Percentiles rank a stretch among this genome's conserved stretches.
phyloP scores from a whole-genome alignment of 2,113 vertebrate species.

The Noctilio leporinus region DNA sequence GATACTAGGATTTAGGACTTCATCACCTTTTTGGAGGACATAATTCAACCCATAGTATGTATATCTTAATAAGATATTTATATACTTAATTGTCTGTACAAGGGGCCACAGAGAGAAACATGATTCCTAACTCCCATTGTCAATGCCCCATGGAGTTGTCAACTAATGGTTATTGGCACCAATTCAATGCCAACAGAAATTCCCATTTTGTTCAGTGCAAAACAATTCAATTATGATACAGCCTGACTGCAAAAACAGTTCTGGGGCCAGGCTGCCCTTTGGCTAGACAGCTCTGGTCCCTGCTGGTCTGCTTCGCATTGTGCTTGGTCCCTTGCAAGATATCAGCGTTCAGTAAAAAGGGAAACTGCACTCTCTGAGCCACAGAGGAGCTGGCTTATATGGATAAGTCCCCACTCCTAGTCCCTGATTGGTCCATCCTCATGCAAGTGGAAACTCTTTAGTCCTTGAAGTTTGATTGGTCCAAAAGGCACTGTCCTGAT shows the following conservation, averaged over 20 bases:
- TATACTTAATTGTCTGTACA: not conserved
- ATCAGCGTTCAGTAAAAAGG: not conserved
- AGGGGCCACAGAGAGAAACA: not conserved
- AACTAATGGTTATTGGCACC: not conserved
- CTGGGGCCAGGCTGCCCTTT: not conserved
- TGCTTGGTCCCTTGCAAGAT: not conserved
- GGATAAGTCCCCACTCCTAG: not conserved
- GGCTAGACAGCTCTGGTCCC: not conserved
- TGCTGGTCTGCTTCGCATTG: too few species aligned
- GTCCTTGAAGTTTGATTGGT: not conserved
- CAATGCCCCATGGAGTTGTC: not conserved
- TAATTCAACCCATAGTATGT: not conserved
- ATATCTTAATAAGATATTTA: not conserved
- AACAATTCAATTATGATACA: not conserved
- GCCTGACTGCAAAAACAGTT: not conserved
- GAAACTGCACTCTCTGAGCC: not conserved
- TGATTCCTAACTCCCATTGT: not conserved
- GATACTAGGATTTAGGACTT: not conserved
- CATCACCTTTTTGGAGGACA: not conserved
- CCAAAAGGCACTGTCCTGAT: not conserved
- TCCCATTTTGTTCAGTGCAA: not conserved
- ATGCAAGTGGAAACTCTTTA: not conserved
- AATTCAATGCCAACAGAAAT: not conserved
- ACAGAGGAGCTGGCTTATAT: not conserved
- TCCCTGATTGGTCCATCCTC: not conserved